A percentile compares a stretch with the other conserved stretches of the same genome.
These are phyloP conservation scores for Tragelaphus oryx DNA, from an alignment of 2,797 vertebrate species.

Conservation along the genomic window DNA sequence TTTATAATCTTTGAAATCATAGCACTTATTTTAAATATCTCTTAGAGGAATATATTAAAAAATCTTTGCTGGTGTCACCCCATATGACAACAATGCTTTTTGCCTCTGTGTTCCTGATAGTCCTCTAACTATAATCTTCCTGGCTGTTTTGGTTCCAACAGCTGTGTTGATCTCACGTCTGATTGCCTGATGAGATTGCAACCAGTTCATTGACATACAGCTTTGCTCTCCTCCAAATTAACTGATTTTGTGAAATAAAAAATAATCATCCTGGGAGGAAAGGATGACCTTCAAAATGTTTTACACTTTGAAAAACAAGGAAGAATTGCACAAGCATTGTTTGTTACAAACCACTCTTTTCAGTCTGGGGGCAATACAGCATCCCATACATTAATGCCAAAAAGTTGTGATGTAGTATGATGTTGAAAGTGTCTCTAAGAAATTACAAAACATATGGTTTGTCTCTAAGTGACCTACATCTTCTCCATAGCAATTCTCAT, in stretches of 20 bases:
- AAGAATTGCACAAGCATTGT: not conserved
- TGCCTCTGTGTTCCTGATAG: not conserved
- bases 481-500: not conserved
- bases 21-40: conserved; percentile 31
- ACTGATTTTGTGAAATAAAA: conserved; percentile 66
- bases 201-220: conserved; percentile 36
- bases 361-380: not conserved
- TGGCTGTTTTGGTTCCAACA: conserved; percentile 19
- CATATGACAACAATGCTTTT: not conserved
- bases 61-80: conserved; percentile 17
- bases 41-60: conserved; percentile 48
- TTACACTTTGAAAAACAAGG: not conserved
- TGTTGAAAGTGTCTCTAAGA: not conserved
- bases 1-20: conserved; percentile 29
- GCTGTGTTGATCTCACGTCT: conserved; percentile 63
- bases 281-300: conserved; percentile 54
- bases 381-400: not conserved
- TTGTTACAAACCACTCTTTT: not conserved
- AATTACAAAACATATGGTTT: not conserved
- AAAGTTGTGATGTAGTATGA: not conserved
- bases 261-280: conserved; percentile 57
- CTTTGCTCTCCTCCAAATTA: conserved; percentile 55
- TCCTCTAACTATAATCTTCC: not conserved
- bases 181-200: conserved; percentile 63
- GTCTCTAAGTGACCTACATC: not conserved